These are phyloP conservation scores for Cololabis saira DNA, from an alignment of 2,113 vertebrate genomes.

Conservation along the genomic window DNA sequence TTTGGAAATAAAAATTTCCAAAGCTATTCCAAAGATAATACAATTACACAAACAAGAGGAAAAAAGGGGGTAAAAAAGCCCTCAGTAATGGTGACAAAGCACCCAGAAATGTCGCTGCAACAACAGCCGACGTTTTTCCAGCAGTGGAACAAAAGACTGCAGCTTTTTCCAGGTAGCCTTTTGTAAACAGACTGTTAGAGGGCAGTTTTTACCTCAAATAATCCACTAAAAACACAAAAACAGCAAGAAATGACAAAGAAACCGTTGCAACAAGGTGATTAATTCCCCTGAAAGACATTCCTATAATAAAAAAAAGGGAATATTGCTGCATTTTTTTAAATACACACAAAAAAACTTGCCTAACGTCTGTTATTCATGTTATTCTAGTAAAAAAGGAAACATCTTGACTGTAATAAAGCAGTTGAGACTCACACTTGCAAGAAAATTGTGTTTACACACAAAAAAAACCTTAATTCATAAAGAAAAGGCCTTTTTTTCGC, in stretches of 20 bases:
- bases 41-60: constrained; percentile 14
- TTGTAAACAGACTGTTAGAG: constrained; percentile 75
- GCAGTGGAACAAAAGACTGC: constrained; percentile 70
- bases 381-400: no score
- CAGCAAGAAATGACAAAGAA: constrained; percentile 59
- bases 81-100: not conserved
- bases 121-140: constrained; percentile 31
- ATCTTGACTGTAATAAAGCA: constrained; percentile 45
- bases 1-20: constrained; percentile 35
- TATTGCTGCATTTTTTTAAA: constrained; percentile 36
- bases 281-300: constrained; percentile 37
- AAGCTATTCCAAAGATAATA: constrained; percentile 44
- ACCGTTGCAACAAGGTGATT: constrained; percentile 24
- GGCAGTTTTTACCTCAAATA: constrained; percentile 39
- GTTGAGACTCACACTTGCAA: constrained; percentile 70
- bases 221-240: constrained; percentile 36
- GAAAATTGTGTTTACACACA: constrained; percentile 78
- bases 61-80: no score
- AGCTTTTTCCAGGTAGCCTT: constrained; percentile 64
- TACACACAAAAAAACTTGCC: constrained; percentile 17
- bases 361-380: no score
- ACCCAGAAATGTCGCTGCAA: not conserved
- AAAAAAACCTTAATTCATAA: constrained; percentile 70
- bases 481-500: constrained; percentile 25
- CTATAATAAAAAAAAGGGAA: constrained; percentile 28